A percentile compares a stretch with the other conserved stretches of the same genome.
These are phyloP conservation scores for Cantharis rufa DNA, from an alignment of 2,888 invertebrate genomes.

Conservation along the genomic window DNA sequence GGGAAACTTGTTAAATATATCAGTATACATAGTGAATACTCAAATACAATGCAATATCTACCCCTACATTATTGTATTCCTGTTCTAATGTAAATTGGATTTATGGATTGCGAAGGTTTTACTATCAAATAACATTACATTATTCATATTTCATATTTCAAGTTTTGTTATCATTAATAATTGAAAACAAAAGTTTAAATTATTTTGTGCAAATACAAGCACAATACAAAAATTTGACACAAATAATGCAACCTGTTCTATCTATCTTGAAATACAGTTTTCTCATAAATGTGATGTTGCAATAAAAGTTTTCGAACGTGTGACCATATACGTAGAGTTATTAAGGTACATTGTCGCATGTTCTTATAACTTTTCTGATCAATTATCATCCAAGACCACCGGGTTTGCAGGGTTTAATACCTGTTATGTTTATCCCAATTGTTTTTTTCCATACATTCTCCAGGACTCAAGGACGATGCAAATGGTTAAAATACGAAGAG, in stretches of 20 bases:
- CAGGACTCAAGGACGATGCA: conserved; percentile 21
- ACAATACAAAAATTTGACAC: background rate
- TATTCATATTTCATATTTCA: conserved; percentile 15
- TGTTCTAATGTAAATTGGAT: conserved; percentile 30
- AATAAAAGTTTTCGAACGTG: conserved; percentile 35
- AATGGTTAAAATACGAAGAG: conserved; percentile 20
- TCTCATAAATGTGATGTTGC: conserved; percentile 23
- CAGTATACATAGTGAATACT: conserved; percentile 29
- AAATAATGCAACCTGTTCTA: background rate
- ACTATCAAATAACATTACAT: conserved; percentile 3
- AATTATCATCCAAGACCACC: conserved; percentile 42
- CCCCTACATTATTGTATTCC: conserved; percentile 20
- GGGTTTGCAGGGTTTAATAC: conserved; percentile 39
- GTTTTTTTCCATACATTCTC: conserved; percentile 17
- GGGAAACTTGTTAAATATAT: conserved; percentile 10
- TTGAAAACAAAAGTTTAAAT: background rate
- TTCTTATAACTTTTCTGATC: conserved; percentile 38
- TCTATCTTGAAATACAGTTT: background rate
- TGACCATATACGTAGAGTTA: conserved; percentile 34
- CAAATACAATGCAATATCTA: conserved; percentile 32
- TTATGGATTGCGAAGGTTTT: conserved; percentile 18
- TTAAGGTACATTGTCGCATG: conserved; percentile 39
- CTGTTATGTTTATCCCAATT: conserved; percentile 32
- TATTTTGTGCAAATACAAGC: background rate
- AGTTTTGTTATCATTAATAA: background rate